Base-by-base conservation (phyloP, 2,888 invertebrate species). In the Dryomyza anilis region DNA sequence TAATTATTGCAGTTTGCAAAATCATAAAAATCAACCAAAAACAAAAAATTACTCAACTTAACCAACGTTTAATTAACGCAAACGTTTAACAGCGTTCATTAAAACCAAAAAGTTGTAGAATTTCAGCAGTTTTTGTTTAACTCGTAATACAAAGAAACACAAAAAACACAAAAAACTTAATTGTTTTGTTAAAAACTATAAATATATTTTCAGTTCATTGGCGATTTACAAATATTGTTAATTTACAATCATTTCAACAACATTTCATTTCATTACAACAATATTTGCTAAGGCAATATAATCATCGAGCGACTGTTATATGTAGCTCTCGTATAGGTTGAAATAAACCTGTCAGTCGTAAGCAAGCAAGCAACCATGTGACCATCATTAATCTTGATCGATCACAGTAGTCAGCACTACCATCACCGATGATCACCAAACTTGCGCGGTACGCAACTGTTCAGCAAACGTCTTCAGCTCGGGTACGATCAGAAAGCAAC, bases 301-400 rank as follows among this genome's bases (percentile, higher is more conserved):
- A 50, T 5, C 7, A 3, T 50, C 14, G 14, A 23, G 48, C 21
- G 25, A 50, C 3, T 14, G 39, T 5, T 12, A 39, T n/a, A n/a
- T n/a, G n/a, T n/a, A n/a, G n/a, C n/a, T 19, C 8, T 16, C 19
- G 19, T 43, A 16, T 7, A 50, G 50, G 16, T n/a, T 25, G 12
- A 39, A 57, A 39, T 43, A 39, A 57, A 57, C 25, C 43, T 43
- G 43, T 46, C 46, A 43, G 29, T 29, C 14, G 14, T 25, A n/a
- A 52, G 36, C 60, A 36, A 23, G 50, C n/a, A n/a, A n/a, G n/a
- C n/a, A n/a, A n/a, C n/a, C n/a, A n/a, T n/a, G n/a, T n/a, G 52
- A 27, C 39, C 48, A 60, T 52, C 39, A 52, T 60, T 60, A 52
- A 60, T 36, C 60, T 36, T 60, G 50, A 50, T 50, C 50, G 50